phyloP scores from a whole-genome alignment of 2,888 invertebrate genomes.

The Synanthedon andrenaeformis region DNA sequence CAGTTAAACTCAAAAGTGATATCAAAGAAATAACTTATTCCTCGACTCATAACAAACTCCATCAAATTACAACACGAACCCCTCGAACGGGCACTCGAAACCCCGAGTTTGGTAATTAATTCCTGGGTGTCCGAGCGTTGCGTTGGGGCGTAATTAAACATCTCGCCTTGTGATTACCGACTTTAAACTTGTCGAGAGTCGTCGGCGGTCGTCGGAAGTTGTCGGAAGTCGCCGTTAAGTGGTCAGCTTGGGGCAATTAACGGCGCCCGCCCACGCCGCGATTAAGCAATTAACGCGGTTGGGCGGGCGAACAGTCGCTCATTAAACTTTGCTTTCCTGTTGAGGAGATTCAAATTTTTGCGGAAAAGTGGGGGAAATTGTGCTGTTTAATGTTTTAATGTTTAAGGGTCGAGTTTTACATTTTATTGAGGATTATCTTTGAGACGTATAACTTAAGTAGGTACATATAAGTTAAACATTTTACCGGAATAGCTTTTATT shows the following conservation, averaged over 20 bases:
- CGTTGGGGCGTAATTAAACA: slow-evolving; percentile 62
- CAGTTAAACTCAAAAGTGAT: too few relatives aligned
- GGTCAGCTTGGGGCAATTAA: slow-evolving; percentile 55
- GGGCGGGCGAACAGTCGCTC: slow-evolving; percentile 57
- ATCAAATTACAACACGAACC: slow-evolving; percentile 29
- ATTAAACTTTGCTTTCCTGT: slow-evolving; percentile 50
- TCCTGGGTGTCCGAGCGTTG: slow-evolving; percentile 39
- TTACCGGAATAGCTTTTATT: too few relatives aligned
- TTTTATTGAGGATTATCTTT: too few relatives aligned
- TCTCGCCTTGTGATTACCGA: slow-evolving; percentile 65
- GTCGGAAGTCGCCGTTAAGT: slow-evolving; percentile 41
- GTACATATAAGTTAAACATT: too few relatives aligned
- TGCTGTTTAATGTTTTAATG: slow-evolving; percentile 6
- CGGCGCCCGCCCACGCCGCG: slow-evolving; percentile 48
- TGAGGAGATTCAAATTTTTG: slow-evolving; percentile 36
- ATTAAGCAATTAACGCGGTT: slow-evolving; percentile 68
- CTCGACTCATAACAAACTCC: slow-evolving; percentile 1
- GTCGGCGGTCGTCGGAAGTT: slow-evolving; percentile 36
- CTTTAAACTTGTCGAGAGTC: slow-evolving; percentile 45
- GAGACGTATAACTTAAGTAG: too few relatives aligned
- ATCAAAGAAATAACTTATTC: too few relatives aligned
- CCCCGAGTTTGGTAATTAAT: slow-evolving; percentile 50
- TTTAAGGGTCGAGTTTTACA: not conserved
- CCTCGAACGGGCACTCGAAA: slow-evolving; percentile 21
- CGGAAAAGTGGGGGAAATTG: slow-evolving; percentile 5